These are phyloP conservation scores for Emmelina monodactyla DNA, from an alignment of 2,888 invertebrate species.

Conservation along the genomic window DNA sequence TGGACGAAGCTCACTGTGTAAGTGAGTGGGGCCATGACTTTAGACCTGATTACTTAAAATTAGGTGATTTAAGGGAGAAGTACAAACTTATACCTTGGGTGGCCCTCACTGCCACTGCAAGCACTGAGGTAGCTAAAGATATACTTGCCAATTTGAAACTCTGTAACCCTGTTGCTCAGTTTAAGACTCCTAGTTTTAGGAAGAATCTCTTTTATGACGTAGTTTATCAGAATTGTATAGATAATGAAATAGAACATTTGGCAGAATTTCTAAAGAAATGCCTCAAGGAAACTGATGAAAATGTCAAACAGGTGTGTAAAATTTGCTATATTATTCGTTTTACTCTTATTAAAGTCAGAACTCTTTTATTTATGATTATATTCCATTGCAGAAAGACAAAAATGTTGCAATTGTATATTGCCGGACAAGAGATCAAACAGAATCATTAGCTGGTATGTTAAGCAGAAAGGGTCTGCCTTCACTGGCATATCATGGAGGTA, in stretches of 20 bases:
- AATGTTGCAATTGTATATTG: conserved; percentile 94
- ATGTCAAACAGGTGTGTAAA: conserved; percentile 55
- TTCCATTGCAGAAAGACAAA: conserved; percentile 49
- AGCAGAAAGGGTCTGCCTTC: conserved; percentile 77
- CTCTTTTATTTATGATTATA: too few species aligned
- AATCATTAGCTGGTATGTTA: conserved; percentile 80
- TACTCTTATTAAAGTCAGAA: not conserved
- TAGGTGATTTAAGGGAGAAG: conserved; percentile 68
- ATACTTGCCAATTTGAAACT: conserved; percentile 78
- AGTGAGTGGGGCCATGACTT: conserved; percentile 99
- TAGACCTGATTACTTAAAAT: conserved; percentile 90
- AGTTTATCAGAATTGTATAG: conserved; percentile 82
- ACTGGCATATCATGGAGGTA: conserved; percentile 90
- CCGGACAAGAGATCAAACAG: conserved; percentile 90
- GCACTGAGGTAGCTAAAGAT: conserved; percentile 79
- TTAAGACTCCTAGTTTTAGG: conserved; percentile 89
- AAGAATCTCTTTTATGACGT: conserved; percentile 96
- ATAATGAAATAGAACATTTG: conserved; percentile 83
- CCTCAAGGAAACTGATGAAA: conserved; percentile 68
- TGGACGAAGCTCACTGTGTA: conserved; percentile 98
- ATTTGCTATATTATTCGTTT: too few species aligned
- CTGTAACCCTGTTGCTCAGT: conserved; percentile 72
- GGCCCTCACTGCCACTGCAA: conserved; percentile 96
- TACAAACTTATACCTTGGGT: conserved; percentile 82
- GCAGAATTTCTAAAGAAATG: conserved; percentile 75